Percentiles rank a stretch among this genome's conserved stretches.
Evolutionary conservation across 1,140 invertebrate genomes (phyloP).

Genomic region (Drosophila asahinai): DNA sequence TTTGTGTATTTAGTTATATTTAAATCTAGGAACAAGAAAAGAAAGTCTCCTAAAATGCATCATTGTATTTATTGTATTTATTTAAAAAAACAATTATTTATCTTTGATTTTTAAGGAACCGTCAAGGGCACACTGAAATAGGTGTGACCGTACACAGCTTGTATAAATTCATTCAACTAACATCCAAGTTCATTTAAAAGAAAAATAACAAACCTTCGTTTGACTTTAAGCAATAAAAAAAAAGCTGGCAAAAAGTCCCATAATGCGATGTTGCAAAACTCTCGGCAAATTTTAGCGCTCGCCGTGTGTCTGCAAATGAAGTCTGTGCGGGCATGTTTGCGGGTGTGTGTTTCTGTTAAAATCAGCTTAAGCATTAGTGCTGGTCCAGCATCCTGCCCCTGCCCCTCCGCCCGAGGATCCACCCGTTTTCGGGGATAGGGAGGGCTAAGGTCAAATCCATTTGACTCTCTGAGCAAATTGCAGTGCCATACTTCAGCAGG

Average conservation of each 20-base stretch:
- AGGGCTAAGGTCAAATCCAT: conserved; percentile 79
- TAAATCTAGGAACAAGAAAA: too few species aligned
- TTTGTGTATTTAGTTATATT: not conserved
- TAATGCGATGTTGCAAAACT: conserved; percentile 20
- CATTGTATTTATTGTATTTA: too few species aligned
- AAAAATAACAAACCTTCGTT: not conserved
- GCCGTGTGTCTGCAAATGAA: conserved; percentile 66
- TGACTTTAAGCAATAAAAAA: not conserved
- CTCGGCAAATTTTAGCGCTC: conserved; percentile 27
- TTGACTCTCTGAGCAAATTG: conserved; percentile 81
- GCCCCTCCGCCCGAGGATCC: not conserved
- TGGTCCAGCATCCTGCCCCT: conserved; percentile 53
- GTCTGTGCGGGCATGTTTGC: conserved; percentile 49
- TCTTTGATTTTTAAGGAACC: too few species aligned
- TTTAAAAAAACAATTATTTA: too few species aligned
- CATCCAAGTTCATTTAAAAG: too few species aligned
- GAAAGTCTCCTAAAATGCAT: too few species aligned
- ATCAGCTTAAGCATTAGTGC: conserved; percentile 81
- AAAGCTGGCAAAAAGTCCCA: not conserved
- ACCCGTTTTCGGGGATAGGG: conserved; percentile 13
- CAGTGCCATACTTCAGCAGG: conserved; percentile 62
- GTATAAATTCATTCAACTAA: too few species aligned
- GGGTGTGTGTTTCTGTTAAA: conserved; percentile 62
- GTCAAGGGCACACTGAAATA: too few species aligned
- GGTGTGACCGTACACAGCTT: too few species aligned